A percentile compares a stretch with the other conserved stretches of the same genome.
Conservation (phyloP, 2,113 vertebrate genomes). For the Ancistrus triradiatus region DNA sequence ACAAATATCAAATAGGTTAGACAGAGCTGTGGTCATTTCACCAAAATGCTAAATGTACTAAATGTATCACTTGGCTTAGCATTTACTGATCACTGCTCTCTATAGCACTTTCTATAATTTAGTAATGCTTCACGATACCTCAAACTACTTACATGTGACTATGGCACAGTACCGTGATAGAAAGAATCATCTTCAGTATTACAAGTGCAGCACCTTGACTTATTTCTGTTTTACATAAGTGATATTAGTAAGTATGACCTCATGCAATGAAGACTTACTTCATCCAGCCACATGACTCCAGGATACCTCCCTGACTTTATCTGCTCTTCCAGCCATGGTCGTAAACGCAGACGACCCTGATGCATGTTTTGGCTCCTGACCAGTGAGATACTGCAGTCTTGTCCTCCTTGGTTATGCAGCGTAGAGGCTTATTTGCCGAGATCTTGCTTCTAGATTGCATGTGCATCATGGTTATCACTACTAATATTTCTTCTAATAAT, state of each 20-base stretch:
- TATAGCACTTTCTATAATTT: no score
- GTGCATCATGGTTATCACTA: no score
- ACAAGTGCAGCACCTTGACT: no score
- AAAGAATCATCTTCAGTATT: no score
- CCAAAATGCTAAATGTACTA: no score
- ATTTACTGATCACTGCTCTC: no score
- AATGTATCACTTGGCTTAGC: no score
- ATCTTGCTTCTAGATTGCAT: not conserved
- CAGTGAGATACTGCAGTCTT: not conserved
- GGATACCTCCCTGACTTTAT: conserved; percentile 70
- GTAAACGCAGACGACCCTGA: conserved; percentile 64
- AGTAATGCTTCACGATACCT: no score
- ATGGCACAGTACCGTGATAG: no score
- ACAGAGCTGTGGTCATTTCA: no score
- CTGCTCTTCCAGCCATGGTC: conserved; percentile 74
- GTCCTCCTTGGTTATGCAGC: conserved; percentile 2
- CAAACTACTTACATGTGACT: no score
- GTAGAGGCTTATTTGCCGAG: not conserved
- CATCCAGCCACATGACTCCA: conserved; percentile 71
- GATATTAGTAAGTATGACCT: not conserved
- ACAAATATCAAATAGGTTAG: no score
- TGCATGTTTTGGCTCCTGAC: conserved; percentile 55
- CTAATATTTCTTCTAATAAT: not conserved
- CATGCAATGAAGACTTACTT: conserved; percentile 52
- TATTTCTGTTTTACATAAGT: not conserved